Evolutionary conservation across 2,888 invertebrate species (phyloP), one percentile per base, ranked within the genome.

Genomic region (Andrena haemorrhoa): DNA sequence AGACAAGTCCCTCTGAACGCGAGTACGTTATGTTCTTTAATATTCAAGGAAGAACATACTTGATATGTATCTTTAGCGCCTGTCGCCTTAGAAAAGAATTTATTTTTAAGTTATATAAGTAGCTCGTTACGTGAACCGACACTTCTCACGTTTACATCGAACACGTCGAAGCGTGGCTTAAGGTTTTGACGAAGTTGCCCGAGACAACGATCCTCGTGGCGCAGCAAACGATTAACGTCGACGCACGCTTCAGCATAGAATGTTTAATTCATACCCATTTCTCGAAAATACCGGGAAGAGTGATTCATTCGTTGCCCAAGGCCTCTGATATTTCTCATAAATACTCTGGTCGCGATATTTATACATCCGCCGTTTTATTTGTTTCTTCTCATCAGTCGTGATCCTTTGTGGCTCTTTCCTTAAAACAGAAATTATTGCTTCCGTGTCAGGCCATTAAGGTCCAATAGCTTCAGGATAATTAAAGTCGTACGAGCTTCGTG

Each of bases 191-290:
- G 41, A 41, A 41, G 16, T 56, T 56, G 23, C 56, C 56, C 29
- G 33, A 33, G 49, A 49, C 29, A n/a, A 23, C 26, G 69, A 41
- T 63, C 16, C 58, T 58, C 79, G 35, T 35, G 26, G 47, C 61
- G 58, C 65, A 63, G 35, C 41, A 70, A 41, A 58, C 58, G 63
- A 84, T 76, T 82, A 82, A 60, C 68, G 74, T 74, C 74, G 63
- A 60, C 56, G 53, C 71, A 65, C 65, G 64, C 63, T 66, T 70
- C 60, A 68, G 51, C 65, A 41, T 56, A 31, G 60, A 56, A 86
- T 85, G 86, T 84, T 86, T 85, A 85, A 85, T 85, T 85, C 84
- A 86, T 85, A 78, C 49, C 58, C 78, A 78, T 85, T 83, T 85
- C 65, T 66, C 70, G 78, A 86, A 61, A 85, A 77, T 69, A 51